Evolutionary conservation across 2,113 vertebrate genomes (phyloP), one percentile per base, ranked within the genome.

Genomic region (Nibea coibor): DNA sequence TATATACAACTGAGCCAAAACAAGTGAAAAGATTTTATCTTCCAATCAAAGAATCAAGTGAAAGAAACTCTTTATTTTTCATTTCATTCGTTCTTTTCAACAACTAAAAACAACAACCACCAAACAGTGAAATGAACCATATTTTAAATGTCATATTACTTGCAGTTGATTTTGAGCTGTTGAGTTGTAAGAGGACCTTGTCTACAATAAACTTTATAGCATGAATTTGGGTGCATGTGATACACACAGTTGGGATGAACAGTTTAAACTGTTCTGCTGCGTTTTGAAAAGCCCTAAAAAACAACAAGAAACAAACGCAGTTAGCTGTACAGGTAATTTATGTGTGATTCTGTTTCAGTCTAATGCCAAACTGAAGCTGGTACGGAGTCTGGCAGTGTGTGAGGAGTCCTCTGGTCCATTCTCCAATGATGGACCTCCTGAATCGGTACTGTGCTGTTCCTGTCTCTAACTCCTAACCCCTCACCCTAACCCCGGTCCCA

Each of bases 351-450:
- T 88, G 47, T 93, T 91, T 26, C 91, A 99, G 97, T 99, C 98
- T 72, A 99, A 99, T 91, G 98, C 97, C 39, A 99, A 99, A 94
- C 94, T 99, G 77, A 99, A 98, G 89, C 95, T 99, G 93, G 98
- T 99, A 81, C 95, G 98, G 81, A 98, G 98, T 90, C 94, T 99
- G 89, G 98, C 98, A 72, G 98, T 99, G 5, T 99, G 98, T 91
- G 97, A 99, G 85, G 98, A 99, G 72, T 99, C 97, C 0, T 98
- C 96, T 3, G 93, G 95, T 79, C 97, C 96, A 15, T 99, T 97
- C 72, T 89, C 88, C 42, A 94, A 91, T 42, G 98, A 99, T 87
- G 97, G 97, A 66, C 92, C 94, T 70, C 91, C 96, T 92, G 98
- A 99, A 91, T 94, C 95, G 92, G 93, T 94, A 93, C 2, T 15